Evolutionary conservation across 2,113 vertebrate genomes (phyloP).

Genomic region (Cyphomyrus plagiostoma): DNA sequence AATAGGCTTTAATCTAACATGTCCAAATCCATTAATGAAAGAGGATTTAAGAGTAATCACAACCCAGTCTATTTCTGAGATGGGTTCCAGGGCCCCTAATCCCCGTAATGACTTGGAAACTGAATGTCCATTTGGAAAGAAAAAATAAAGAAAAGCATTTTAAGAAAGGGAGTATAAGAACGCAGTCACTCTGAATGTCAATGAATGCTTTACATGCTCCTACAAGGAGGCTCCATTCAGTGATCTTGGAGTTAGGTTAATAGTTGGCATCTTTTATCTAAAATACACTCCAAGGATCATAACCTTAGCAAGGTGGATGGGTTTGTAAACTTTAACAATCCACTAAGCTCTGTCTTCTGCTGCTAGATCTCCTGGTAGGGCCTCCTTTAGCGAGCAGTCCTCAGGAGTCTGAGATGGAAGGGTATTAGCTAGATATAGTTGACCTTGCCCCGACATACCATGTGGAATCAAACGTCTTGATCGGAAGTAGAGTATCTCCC

Average conservation of each 20-base stretch:
- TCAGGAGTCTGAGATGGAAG: background rate
- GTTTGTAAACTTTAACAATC: background rate
- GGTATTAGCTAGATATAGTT: background rate
- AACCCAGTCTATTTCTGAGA: constrained; percentile 11
- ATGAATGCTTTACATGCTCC: background rate
- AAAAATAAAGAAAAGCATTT: constrained; percentile 12
- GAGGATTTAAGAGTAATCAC: constrained; percentile 21
- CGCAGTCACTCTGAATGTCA: background rate
- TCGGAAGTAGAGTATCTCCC: background rate
- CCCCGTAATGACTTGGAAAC: constrained; percentile 7
- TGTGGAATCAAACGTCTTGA: background rate
- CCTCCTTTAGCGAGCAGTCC: background rate
- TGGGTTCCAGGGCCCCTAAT: background rate
- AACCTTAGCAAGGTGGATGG: background rate
- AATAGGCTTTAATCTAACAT: constrained; percentile 17
- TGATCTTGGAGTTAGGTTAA: background rate
- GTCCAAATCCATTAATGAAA: constrained; percentile 16
- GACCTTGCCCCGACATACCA: background rate
- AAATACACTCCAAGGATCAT: background rate
- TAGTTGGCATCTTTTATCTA: background rate
- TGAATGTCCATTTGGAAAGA: background rate
- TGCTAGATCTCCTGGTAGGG: background rate
- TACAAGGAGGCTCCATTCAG: background rate
- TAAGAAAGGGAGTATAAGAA: background rate
- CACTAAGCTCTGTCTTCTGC: background rate